Conservation (phyloP, 1,140 invertebrate species). For the Muscidifurax raptorellus region DNA sequence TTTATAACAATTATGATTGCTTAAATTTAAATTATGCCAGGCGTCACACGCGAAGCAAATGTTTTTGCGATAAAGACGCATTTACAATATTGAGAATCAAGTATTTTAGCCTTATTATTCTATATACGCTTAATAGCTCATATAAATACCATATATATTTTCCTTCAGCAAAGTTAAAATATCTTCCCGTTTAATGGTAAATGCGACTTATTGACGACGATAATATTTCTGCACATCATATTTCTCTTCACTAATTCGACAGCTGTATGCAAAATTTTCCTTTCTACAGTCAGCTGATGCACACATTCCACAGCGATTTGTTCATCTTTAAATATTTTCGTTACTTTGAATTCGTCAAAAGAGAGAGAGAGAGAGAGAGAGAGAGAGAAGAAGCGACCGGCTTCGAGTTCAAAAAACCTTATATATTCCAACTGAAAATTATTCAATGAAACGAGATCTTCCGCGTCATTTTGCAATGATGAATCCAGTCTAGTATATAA, state of each 20-base stretch:
- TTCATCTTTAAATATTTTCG: background rate
- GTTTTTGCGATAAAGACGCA: background rate
- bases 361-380: too few relatives aligned
- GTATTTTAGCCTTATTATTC: background rate
- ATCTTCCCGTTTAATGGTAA: background rate
- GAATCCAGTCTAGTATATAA: background rate
- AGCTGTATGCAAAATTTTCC: background rate
- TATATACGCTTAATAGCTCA: background rate
- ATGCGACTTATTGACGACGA: background rate
- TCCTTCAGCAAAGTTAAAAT: background rate
- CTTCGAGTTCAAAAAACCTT: too few relatives aligned
- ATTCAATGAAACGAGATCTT: too few relatives aligned
- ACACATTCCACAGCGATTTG: background rate
- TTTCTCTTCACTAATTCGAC: background rate
- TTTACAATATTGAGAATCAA: too few relatives aligned
- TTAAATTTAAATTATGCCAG: background rate
- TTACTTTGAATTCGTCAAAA: background rate
- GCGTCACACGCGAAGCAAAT: background rate
- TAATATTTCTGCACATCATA: background rate
- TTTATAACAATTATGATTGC: background rate
- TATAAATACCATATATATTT: background rate
- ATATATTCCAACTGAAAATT: too few relatives aligned
- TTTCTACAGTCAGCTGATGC: background rate
- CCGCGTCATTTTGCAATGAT: background rate
- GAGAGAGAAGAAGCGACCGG: too few relatives aligned